Conservation (phyloP, 2,888 invertebrate genomes). For the Phyto melanocephala region DNA sequence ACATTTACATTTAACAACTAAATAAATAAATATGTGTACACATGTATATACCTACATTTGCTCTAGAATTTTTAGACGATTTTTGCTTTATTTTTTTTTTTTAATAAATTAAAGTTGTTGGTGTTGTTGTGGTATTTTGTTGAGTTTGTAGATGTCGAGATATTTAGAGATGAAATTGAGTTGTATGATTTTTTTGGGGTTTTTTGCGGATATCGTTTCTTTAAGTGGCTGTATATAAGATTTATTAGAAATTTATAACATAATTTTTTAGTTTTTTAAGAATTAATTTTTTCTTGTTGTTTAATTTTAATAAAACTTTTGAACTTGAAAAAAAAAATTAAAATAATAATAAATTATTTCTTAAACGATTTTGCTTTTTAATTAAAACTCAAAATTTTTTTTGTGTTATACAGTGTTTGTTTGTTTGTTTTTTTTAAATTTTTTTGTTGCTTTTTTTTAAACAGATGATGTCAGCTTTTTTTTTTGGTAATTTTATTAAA, state of each 20-base stretch:
- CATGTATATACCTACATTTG: slow-evolving; percentile 38
- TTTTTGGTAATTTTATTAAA: slow-evolving; percentile 15
- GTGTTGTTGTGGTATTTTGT: slow-evolving; percentile 1
- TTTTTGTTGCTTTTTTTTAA: slow-evolving; percentile 41
- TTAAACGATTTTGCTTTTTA: slow-evolving; percentile 25
- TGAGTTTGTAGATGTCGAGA: too few relatives aligned
- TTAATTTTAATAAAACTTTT: not conserved
- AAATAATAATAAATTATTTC: not conserved
- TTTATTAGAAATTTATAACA: not conserved
- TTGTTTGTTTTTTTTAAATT: too few relatives aligned
- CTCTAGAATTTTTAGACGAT: slow-evolving; percentile 14
- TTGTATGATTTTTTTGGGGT: not conserved
- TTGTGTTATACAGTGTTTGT: slow-evolving; percentile 29
- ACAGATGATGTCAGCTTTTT: slow-evolving; percentile 64
- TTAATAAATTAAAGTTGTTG: slow-evolving; percentile 38
- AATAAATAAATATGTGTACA: not conserved
- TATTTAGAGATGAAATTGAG: too few relatives aligned
- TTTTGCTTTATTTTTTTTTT: slow-evolving; percentile 22
- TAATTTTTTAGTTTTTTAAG: not conserved
- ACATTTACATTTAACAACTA: slow-evolving; percentile 6
- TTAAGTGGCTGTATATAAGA: not conserved
- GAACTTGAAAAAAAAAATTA: not conserved
- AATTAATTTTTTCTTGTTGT: not conserved
- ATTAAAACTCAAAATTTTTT: slow-evolving; percentile 45
- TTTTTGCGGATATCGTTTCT: not conserved